These are phyloP conservation scores for Oncorhynchus masou DNA, from an alignment of 2,113 vertebrate species.

Conservation along the genomic window DNA sequence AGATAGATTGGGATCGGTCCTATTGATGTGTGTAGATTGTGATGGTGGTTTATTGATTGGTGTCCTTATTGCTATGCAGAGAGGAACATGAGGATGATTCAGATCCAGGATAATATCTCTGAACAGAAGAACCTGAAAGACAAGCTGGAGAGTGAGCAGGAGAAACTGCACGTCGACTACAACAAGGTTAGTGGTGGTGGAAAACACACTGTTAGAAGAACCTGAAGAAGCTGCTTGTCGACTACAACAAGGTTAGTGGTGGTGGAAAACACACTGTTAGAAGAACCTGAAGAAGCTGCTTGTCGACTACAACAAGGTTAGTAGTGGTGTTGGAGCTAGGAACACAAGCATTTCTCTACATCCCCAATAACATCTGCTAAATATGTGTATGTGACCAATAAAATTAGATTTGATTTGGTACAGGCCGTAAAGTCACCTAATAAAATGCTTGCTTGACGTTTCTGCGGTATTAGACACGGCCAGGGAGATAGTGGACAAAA, in stretches of 20 bases:
- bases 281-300: no score
- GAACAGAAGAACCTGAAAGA: conserved; percentile 98
- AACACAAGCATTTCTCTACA: conserved; percentile 90
- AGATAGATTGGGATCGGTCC: conserved; percentile 25
- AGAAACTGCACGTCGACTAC: conserved; percentile 96
- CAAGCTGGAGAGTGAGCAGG: conserved; percentile 95
- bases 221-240: conserved; percentile 95
- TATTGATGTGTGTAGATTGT: conserved; percentile 47
- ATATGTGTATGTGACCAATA: conserved; percentile 96
- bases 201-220: conserved; percentile 76
- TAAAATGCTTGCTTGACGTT: no score
- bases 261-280: background rate
- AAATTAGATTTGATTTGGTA: conserved; percentile 36
- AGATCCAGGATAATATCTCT: conserved; percentile 98
- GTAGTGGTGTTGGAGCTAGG: conserved; percentile 57
- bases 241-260: conserved; percentile 90
- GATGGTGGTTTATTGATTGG: conserved; percentile 61
- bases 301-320: no score
- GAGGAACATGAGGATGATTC: conserved; percentile 99
- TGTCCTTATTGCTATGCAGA: conserved; percentile 76
- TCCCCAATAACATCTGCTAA: conserved; percentile 88
- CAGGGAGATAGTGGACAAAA: no score
- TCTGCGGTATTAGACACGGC: no score
- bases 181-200: conserved; percentile 81
- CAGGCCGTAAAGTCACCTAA: no score